These are phyloP conservation scores for Tretioscincus oriximinensis DNA, from an alignment of 2,113 vertebrate species.

Conservation along the genomic window DNA sequence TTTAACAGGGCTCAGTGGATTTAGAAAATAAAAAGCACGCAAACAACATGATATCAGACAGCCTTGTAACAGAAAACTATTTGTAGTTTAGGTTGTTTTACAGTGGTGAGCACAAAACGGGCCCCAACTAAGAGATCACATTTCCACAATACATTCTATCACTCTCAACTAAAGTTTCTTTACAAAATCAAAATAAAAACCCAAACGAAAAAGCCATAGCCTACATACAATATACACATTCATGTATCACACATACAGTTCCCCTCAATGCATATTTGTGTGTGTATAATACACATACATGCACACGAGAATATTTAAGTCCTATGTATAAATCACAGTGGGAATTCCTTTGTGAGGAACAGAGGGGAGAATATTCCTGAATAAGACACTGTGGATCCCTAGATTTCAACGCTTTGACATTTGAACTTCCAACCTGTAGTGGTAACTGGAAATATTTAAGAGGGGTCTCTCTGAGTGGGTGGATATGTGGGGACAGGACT, in stretches of 20 bases:
- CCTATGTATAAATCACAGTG: conserved; percentile 82
- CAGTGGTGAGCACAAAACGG: conserved; percentile 70
- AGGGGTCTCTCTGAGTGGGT: conserved; percentile 4
- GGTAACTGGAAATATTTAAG: conserved; percentile 72
- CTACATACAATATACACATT: conserved; percentile 74
- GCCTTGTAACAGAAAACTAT: conserved; percentile 74
- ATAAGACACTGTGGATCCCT: conserved; percentile 77
- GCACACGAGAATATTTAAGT: conserved; percentile 75
- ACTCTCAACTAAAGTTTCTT: conserved; percentile 70
- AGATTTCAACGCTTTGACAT: conserved; percentile 66
- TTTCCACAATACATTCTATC: conserved; percentile 75
- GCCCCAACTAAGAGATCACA: conserved; percentile 71
- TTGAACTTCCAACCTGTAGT: conserved; percentile 76
- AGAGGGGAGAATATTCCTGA: conserved; percentile 72
- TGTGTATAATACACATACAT: conserved; percentile 77
- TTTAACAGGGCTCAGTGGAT: conserved; percentile 68
- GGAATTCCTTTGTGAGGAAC: conserved; percentile 81
- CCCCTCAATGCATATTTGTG: conserved; percentile 75
- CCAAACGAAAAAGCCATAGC: conserved; percentile 52
- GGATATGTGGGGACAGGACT: neutral
- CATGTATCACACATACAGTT: conserved; percentile 70
- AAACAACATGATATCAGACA: conserved; percentile 77
- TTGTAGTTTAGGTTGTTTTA: conserved; percentile 70
- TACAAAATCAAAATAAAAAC: conserved; percentile 35
- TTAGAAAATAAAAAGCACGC: conserved; percentile 46